phyloP scores from a whole-genome alignment of 2,888 invertebrate species.

The Tachystola acroxantha region DNA sequence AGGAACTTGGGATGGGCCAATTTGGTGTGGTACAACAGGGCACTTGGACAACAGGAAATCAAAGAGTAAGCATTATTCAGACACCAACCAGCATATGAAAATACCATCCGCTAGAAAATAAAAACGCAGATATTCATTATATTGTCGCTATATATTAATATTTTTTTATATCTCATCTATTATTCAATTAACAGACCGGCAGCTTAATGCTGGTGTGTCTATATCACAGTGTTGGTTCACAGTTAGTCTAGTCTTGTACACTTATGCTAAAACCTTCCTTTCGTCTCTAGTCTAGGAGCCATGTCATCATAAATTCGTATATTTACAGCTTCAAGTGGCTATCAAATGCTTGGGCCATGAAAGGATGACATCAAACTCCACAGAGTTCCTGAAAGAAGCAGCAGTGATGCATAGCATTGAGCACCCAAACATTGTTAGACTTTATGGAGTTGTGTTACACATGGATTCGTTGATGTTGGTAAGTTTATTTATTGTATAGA shows the following conservation, averaged over 20 bases:
- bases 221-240: no score
- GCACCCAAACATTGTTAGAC: conserved; percentile 97
- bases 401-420: conserved; percentile 99
- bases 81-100: no score
- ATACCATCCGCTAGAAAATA: no score
- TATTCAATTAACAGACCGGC: no score
- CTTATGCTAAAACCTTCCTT: no score
- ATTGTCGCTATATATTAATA: no score
- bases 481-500: conserved; percentile 20
- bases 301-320: no score
- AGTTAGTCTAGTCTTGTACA: no score
- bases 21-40: conserved; percentile 99
- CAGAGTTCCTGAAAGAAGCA: conserved; percentile 98
- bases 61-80: conserved; percentile 89
- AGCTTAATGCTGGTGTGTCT: no score
- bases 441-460: conserved; percentile 98
- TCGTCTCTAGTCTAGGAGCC: no score
- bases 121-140: no score
- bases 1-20: conserved; percentile 97
- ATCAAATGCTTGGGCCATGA: conserved; percentile 97
- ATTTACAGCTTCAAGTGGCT: conserved; percentile 91
- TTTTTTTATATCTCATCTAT: no score
- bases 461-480: conserved; percentile 89
- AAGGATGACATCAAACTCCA: conserved; percentile 96
- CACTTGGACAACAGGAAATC: conserved; percentile 96